phyloP scores from a whole-genome alignment of 2,113 vertebrate species.

The Zeus faber region DNA sequence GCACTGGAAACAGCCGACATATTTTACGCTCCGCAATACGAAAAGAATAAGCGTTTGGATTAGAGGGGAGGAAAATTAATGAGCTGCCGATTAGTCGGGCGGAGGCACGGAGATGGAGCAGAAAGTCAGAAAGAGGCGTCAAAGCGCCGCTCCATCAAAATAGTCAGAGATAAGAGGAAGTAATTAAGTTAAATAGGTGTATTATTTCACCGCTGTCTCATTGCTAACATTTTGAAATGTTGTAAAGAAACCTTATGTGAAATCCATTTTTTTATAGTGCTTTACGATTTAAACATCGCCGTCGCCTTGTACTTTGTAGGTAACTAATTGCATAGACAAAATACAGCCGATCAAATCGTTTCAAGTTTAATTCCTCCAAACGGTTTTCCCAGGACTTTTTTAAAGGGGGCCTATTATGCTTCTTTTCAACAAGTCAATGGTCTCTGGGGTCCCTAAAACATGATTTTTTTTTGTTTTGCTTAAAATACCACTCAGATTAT shows the following conservation, averaged over 20 bases:
- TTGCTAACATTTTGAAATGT: not conserved
- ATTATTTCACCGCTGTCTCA: not conserved
- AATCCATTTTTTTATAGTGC: not conserved
- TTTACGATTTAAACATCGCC: not conserved
- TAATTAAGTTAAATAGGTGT: not conserved
- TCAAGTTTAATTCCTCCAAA: slow-evolving; percentile 1
- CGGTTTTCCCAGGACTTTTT: not conserved
- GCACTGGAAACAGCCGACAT: not conserved
- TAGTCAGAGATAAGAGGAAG: not conserved
- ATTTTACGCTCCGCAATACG: not conserved
- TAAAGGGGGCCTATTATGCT: too few relatives aligned
- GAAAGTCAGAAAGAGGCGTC: not conserved
- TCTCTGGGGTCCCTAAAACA: too few relatives aligned
- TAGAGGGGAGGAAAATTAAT: not conserved
- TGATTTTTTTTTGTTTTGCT: too few relatives aligned
- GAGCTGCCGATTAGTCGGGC: not conserved
- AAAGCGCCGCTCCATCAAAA: not conserved
- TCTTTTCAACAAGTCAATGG: too few relatives aligned
- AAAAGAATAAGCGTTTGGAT: not conserved
- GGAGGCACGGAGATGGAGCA: not conserved
- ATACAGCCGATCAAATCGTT: not conserved
- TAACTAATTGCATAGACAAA: not conserved
- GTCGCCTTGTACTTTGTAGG: not conserved
- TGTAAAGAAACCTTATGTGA: not conserved
- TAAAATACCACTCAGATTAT: too few relatives aligned